These are phyloP conservation scores for Brachyptera putata DNA, from an alignment of 2,888 invertebrate genomes.

Conservation along the genomic window DNA sequence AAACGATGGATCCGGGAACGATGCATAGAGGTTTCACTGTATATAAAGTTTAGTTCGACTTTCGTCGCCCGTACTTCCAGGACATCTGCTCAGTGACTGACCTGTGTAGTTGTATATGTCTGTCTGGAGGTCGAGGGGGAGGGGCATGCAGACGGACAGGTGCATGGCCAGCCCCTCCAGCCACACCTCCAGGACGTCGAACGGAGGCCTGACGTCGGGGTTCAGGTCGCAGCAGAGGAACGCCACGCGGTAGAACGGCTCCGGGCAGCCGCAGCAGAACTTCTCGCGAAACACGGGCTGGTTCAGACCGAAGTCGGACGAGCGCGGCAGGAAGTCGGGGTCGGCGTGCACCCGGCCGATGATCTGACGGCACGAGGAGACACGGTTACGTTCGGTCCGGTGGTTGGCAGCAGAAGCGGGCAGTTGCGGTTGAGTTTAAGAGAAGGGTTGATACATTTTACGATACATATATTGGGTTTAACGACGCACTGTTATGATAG, in stretches of 20 bases:
- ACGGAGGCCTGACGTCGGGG: slow-evolving; percentile 82
- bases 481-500: too few relatives aligned
- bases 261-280: slow-evolving; percentile 80
- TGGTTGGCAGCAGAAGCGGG: too few relatives aligned
- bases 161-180: slow-evolving; percentile 73
- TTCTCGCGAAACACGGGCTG: slow-evolving; percentile 79
- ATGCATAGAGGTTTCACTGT: too few relatives aligned
- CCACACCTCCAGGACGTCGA: slow-evolving; percentile 88
- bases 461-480: too few relatives aligned
- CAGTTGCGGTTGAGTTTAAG: too few relatives aligned
- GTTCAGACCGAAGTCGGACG: slow-evolving; percentile 88
- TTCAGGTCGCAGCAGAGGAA: slow-evolving; percentile 87
- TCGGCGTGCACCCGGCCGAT: slow-evolving; percentile 93
- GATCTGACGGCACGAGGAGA: slow-evolving; percentile 59
- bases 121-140: slow-evolving; percentile 63
- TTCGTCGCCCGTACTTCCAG: too few relatives aligned
- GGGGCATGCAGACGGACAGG: slow-evolving; percentile 57
- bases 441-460: too few relatives aligned
- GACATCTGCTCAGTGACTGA: too few relatives aligned
- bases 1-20: too few relatives aligned
- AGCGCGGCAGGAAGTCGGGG: slow-evolving; percentile 88
- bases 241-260: slow-evolving; percentile 81
- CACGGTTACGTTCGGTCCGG: too few relatives aligned
- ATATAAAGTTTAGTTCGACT: too few relatives aligned
- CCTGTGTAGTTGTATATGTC: slow-evolving; percentile 67